Base-by-base conservation (phyloP, 2,888 invertebrate species). In the Polyploca ridens region DNA sequence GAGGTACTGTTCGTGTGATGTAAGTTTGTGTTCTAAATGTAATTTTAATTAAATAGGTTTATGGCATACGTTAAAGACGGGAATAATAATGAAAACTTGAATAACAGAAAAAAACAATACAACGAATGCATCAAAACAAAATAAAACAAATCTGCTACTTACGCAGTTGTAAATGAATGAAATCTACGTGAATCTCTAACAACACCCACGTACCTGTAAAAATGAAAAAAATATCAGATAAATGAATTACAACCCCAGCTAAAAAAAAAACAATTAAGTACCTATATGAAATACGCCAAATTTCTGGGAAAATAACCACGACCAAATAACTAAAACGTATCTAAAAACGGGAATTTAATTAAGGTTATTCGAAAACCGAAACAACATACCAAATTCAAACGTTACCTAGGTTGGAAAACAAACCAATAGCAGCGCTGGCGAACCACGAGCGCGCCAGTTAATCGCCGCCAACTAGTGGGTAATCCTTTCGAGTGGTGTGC, bases 401-500 rank as follows among this genome's bases (percentile, higher is more conserved):
- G 78, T 79, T 82, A 78, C 77, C 76, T 80, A 77, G 79, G 82
- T 87, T 88, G 76, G 84, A 81, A 79, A 88, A 86, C 86, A 86
- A 88, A 86, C 87, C 89, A 81, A 89, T 84, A 85, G 82, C 79
- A 68, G 75, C 76, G 74, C 79, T 80, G 85, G 85, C 79, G 84
- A 87, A 86, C 90, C 90, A 83, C 89, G 86, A 82, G 82, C 82
- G 81, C 83, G 83, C 79, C 83, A 83, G 90, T 89, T 91, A 91
- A 91, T 91, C 91, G 91, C 84, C 84, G 85, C 87, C 88, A 89
- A 90, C 90, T 87, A 89, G 87, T 84, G 85, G 87, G 90, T 91
- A 91, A 92, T 91, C 92, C 91, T 88, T 87, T 89, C 87, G 87
- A 91, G 90, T 89, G 87, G 85, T 86, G 89, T 87, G 89, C 89